Conservation (phyloP, 2,888 invertebrate genomes). For the Lydus trimaculatus region DNA sequence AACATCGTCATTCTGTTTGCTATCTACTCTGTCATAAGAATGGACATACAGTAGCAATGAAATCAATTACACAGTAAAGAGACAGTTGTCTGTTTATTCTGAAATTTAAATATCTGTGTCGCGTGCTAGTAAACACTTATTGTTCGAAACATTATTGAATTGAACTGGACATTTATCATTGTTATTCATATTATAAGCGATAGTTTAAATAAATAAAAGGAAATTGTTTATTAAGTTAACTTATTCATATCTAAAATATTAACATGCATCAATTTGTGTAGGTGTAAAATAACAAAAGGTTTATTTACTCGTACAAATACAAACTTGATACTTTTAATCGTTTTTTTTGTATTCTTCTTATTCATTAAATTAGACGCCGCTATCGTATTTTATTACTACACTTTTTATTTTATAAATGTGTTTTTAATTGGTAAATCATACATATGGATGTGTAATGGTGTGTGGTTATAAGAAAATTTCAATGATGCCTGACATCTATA, state of each 20-base stretch:
- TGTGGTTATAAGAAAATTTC: conserved; percentile 26
- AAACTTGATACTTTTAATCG: not conserved
- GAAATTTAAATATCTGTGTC: conserved; percentile 18
- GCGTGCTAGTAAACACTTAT: conserved; percentile 17
- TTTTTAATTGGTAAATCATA: not conserved
- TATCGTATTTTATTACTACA: not conserved
- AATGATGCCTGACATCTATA: conserved; percentile 16
- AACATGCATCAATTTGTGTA: not conserved
- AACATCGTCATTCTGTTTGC: not conserved
- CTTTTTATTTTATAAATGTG: not conserved
- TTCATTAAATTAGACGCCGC: not conserved
- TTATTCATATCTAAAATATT: not conserved
- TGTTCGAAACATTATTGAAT: conserved; percentile 11
- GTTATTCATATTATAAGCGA: conserved; percentile 12
- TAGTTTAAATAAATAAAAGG: not conserved
- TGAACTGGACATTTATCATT: conserved; percentile 17
- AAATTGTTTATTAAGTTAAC: conserved; percentile 3
- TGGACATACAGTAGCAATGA: not conserved
- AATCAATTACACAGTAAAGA: conserved; percentile 9
- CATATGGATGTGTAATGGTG: not conserved
- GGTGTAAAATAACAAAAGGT: not conserved
- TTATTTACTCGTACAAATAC: not conserved
- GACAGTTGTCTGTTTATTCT: conserved; percentile 13
- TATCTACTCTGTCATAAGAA: not conserved
- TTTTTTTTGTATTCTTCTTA: not conserved